A percentile compares a stretch with the other conserved stretches of the same genome.
Conservation (phyloP, 2,113 vertebrate genomes). For the Ciconia stormi region DNA sequence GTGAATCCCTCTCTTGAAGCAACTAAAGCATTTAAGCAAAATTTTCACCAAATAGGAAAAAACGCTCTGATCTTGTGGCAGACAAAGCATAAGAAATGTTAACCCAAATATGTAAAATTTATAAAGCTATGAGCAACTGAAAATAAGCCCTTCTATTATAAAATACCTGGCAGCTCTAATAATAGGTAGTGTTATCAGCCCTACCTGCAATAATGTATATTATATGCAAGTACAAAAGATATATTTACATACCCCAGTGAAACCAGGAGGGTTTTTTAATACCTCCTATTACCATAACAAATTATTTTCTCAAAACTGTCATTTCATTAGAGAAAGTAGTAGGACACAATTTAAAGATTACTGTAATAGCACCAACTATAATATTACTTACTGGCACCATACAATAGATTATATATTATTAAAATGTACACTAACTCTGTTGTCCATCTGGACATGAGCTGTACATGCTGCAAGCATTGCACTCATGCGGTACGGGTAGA, state of each 20-base stretch:
- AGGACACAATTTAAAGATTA: constrained; percentile 27
- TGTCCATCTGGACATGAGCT: background rate
- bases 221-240: background rate
- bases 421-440: background rate
- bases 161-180: background rate
- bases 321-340: constrained; percentile 23
- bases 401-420: background rate
- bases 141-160: background rate
- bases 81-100: background rate
- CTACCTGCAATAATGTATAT: background rate
- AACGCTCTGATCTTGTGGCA: background rate
- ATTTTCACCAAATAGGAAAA: background rate
- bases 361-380: background rate
- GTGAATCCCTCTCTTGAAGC: background rate
- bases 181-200: background rate
- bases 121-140: background rate
- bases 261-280: constrained; percentile 17
- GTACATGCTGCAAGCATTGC: background rate
- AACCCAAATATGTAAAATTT: background rate
- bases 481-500: background rate
- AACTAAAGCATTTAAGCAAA: background rate
- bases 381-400: background rate
- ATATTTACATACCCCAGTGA: background rate
- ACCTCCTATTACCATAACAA: background rate
- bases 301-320: constrained; percentile 7